These are phyloP conservation scores for Yoshiicerus persimilis DNA, from an alignment of 1,140 invertebrate genomes.

Conservation along the genomic window DNA sequence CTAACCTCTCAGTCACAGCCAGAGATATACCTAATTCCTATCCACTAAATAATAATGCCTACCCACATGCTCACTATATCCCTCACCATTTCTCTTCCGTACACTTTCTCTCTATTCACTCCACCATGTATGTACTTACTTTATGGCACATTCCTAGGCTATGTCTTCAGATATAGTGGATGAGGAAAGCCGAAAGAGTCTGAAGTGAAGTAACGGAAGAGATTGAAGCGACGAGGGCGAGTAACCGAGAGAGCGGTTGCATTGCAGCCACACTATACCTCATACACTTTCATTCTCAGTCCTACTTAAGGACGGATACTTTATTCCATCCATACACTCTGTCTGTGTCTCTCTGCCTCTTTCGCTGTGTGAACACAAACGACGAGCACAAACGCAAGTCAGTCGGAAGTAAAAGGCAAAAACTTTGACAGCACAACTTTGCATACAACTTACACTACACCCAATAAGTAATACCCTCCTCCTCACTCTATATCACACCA, in stretches of 20 bases:
- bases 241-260: not conserved
- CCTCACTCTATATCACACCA: not conserved
- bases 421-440: slow-evolving; percentile 21
- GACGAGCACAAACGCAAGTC: not conserved
- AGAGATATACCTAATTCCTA: not conserved
- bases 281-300: not conserved
- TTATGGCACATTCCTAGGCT: too few species aligned
- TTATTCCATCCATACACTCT: not conserved
- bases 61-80: not conserved
- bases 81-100: not conserved
- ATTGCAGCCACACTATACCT: not conserved
- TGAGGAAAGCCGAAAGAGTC: not conserved
- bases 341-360: not conserved
- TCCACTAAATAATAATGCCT: not conserved
- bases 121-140: too few species aligned
- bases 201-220: not conserved
- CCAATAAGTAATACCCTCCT: not conserved
- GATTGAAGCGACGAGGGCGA: slow-evolving; percentile 16
- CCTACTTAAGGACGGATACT: not conserved
- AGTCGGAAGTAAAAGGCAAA: slow-evolving; percentile 28
- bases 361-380: not conserved
- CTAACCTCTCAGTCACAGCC: not conserved
- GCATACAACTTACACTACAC: not conserved
- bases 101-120: not conserved
- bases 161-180: not conserved